Evolutionary conservation across 2,113 vertebrate species (phyloP).

Genomic region (Ciconia stormi): DNA sequence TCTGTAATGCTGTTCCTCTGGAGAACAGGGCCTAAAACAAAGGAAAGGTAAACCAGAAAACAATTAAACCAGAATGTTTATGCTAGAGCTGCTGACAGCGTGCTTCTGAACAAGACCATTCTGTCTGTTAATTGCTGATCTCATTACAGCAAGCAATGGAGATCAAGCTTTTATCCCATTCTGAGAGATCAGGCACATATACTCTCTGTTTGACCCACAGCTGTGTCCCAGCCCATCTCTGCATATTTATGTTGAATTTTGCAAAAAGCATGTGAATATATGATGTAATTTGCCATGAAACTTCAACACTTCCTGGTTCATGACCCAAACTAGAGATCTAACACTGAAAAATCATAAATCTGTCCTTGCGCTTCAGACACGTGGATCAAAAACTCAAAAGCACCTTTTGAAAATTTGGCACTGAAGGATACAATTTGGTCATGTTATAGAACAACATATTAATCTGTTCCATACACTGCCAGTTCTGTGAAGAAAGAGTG

Average conservation of each 20-base stretch:
- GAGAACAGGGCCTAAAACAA: conserved; percentile 76
- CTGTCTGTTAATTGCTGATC: neutral
- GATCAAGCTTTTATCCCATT: neutral
- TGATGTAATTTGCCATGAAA: neutral
- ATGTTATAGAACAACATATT: neutral
- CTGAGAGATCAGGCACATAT: neutral
- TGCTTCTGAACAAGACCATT: neutral
- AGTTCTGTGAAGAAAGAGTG: neutral
- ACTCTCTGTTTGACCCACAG: neutral
- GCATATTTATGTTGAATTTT: neutral
- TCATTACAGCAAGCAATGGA: neutral
- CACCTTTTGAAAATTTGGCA: neutral
- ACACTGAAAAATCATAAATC: neutral
- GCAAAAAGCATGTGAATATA: neutral
- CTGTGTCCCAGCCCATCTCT: neutral
- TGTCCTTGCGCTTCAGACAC: neutral
- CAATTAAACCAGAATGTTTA: neutral
- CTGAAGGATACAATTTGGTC: neutral
- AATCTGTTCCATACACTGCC: neutral
- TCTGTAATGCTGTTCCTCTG: conserved; percentile 76
- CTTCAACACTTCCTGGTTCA: neutral
- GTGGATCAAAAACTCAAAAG: neutral
- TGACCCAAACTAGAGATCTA: neutral
- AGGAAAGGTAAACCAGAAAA: neutral
- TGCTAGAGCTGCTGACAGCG: neutral